Evolutionary conservation across 2,113 vertebrate species (phyloP), one percentile per base, ranked within the genome.

Genomic region (Dicentrarchus labrax): DNA sequence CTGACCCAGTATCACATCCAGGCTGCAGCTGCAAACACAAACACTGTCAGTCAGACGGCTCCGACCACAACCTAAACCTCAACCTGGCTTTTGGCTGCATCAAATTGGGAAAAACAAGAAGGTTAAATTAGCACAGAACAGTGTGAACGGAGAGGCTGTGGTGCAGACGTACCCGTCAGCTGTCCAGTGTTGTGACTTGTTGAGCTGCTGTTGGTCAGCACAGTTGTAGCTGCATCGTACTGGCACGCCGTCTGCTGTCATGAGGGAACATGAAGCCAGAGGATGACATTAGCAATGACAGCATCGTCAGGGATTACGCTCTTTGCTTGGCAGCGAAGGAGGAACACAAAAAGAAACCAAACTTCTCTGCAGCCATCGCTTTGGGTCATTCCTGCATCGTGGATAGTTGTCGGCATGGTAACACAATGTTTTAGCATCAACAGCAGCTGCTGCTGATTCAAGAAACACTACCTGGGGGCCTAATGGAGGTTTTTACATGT

Each of bases 401-500:
- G 19, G 8, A 59, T 7, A 30, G 19, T 5, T 4, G 57, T 68
- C 50, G 4, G 62, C 59, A 24, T 66, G 60, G 62, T 6, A 21
- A 53, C 12, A 12, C 45, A 43, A 68, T 8, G 53, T 60, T 3
- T 38, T 30, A 51, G 36, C 54, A 54, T 82, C 17, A 76, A 56
- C 72, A 89, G 61, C 60, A 71, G 17, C 72, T 78, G 50, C 24
- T 51, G 60, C 43, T 78, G 75, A 78, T 12, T 80, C 66, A 82
- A 30, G 16, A 71, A n/a, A 56, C 50, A 36, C 83, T 67, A 83
- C 84, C 87, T 83, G 84, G 47, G 56, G 82, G 75, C 16, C 87
- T 79, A 30, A 74, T 66, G n/a, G 70, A 51, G 13, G 60, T 45
- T 2, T 41, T 72, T 65, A 72, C 22, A 70, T 30, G 72, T 68